Conservation (phyloP, 2,113 vertebrate genomes). For the Cavia aperea region DNA sequence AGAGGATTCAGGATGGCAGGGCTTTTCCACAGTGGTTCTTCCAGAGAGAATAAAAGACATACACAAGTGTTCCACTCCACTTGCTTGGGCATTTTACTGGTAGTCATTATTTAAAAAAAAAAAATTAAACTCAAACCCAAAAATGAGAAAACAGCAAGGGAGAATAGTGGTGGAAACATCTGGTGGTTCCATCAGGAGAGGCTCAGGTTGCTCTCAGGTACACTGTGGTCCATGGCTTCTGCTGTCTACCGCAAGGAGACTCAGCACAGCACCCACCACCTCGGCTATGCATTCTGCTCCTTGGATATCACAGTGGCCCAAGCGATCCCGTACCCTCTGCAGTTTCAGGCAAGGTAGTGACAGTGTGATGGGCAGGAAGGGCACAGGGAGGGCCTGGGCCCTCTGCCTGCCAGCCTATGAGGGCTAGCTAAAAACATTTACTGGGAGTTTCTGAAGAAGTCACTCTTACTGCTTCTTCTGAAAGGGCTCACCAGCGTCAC, state of each 20-base stretch:
- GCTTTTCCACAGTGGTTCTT: neutral
- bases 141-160: neutral
- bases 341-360: conserved; percentile 38
- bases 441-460: conserved; percentile 55
- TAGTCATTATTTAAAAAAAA: neutral
- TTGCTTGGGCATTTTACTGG: neutral
- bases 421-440: conserved; percentile 41
- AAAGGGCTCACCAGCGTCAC: neutral
- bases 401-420: conserved; percentile 35
- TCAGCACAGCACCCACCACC: neutral
- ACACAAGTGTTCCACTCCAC: neutral
- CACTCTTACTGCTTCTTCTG: conserved; percentile 44
- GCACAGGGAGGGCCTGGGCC: conserved; percentile 30
- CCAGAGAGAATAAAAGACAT: neutral
- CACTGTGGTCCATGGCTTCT: neutral
- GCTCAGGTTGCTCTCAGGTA: neutral
- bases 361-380: conserved; percentile 41
- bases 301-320: neutral
- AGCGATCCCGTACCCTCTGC: neutral
- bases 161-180: neutral
- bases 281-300: neutral
- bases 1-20: neutral
- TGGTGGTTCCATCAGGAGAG: neutral
- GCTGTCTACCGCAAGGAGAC: accelerated
- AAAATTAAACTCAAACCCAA: neutral